Evolutionary conservation across 2,113 vertebrate genomes (phyloP).

Genomic region (Xenus cinereus): DNA sequence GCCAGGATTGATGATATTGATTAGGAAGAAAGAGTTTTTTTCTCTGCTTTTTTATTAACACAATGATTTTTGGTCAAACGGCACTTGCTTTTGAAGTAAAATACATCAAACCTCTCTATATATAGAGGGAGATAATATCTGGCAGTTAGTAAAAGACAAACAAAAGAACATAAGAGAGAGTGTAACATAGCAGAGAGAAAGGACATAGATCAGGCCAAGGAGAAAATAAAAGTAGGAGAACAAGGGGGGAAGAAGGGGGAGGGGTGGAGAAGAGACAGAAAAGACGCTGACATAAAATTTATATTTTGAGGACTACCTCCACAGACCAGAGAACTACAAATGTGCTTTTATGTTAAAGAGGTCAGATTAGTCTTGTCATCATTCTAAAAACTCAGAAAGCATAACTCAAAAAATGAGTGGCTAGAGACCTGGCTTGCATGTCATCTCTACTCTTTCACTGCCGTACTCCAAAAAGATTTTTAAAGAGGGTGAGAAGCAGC

Average conservation of each 20-base stretch:
- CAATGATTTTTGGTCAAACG: not conserved
- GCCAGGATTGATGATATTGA: not conserved
- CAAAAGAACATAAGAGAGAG: not conserved
- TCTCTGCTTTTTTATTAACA: not conserved
- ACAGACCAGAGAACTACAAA: not conserved
- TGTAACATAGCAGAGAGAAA: not conserved
- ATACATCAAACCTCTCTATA: not conserved
- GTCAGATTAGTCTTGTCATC: not conserved
- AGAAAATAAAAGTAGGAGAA: not conserved
- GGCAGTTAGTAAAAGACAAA: not conserved
- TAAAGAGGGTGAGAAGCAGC: not conserved
- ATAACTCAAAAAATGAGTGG: not conserved
- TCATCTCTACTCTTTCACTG: not conserved
- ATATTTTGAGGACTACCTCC: not conserved
- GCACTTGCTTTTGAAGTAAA: not conserved
- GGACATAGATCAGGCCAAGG: not conserved
- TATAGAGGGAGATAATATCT: not conserved
- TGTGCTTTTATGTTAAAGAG: not conserved
- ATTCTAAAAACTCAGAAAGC: not conserved
- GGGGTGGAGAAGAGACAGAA: not conserved
- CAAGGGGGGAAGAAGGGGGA: not conserved
- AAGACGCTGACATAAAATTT: not conserved
- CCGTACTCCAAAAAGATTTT: not conserved
- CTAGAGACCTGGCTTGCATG: not conserved
- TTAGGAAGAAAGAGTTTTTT: not conserved